Evolutionary conservation across 2,797 vertebrate species (phyloP).

Genomic region (Chromis chromis): DNA sequence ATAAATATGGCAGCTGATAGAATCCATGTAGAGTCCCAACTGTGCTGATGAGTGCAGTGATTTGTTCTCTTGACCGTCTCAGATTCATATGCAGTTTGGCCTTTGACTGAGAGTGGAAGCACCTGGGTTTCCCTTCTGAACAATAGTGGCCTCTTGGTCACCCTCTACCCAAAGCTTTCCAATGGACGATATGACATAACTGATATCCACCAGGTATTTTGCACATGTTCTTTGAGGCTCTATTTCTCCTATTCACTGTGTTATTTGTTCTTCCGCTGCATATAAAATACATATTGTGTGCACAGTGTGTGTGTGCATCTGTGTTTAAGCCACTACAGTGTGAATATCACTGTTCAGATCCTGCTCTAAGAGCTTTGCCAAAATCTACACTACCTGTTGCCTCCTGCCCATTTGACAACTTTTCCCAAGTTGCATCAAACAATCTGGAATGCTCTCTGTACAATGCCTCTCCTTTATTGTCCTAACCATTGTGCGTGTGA

Average conservation of each 20-base stretch:
- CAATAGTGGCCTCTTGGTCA: constrained; percentile 65
- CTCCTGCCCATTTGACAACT: not conserved
- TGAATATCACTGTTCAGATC: not conserved
- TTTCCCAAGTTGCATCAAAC: constrained; percentile 23
- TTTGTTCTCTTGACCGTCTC: constrained; percentile 17
- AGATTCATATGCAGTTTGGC: not conserved
- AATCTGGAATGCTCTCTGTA: not conserved
- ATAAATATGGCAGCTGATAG: not conserved
- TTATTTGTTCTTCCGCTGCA: constrained; percentile 64
- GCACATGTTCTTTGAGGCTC: constrained; percentile 61
- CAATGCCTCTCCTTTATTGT: constrained; percentile 1
- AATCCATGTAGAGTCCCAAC: not conserved
- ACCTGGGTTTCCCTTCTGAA: constrained; percentile 75
- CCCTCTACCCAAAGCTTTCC: constrained; percentile 26
- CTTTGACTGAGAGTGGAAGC: constrained; percentile 60
- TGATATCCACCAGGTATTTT: constrained; percentile 28
- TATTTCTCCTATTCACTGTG: constrained; percentile 34
- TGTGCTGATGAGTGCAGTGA: constrained; percentile 3
- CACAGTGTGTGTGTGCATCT: constrained; percentile 18
- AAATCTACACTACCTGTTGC: constrained; percentile 3
- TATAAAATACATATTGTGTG: not conserved
- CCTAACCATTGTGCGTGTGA: not conserved
- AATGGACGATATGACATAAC: constrained; percentile 38
- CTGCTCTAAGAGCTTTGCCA: constrained; percentile 17
- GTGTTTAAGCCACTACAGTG: not conserved